Conservation (phyloP, 2,888 invertebrate genomes). For the Anthoptus insignis region DNA sequence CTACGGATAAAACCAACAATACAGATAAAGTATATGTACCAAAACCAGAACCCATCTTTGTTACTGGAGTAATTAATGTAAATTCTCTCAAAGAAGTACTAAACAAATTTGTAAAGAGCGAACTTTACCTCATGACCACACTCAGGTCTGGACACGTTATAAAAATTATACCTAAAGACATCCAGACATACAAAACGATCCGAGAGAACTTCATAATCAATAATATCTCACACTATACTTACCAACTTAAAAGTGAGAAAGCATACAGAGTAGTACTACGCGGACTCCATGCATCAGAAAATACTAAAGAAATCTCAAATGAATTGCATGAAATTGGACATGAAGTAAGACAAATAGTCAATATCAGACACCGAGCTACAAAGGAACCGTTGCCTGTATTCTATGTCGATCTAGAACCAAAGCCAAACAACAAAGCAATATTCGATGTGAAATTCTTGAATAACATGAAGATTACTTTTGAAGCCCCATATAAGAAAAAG, state of each 20-base stretch:
- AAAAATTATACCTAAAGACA: constrained; percentile 35
- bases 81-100: constrained; percentile 20
- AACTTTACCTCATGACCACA: constrained; percentile 32
- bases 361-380: constrained; percentile 34
- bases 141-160: constrained; percentile 39
- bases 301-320: constrained; percentile 29
- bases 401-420: constrained; percentile 48
- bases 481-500: constrained; percentile 48
- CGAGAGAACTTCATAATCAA: constrained; percentile 32
- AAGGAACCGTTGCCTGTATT: constrained; percentile 48
- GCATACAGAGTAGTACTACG: constrained; percentile 42
- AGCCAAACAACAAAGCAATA: constrained; percentile 45
- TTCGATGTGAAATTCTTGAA: constrained; percentile 39
- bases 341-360: constrained; percentile 37
- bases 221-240: constrained; percentile 37
- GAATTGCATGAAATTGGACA: constrained; percentile 36
- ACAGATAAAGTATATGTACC: no score
- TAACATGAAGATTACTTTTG: constrained; percentile 37
- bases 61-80: constrained; percentile 31
- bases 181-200: constrained; percentile 35
- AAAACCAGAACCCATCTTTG: constrained; percentile 41
- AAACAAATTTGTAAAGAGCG: background rate
- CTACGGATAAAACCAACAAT: no score
- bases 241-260: constrained; percentile 43
- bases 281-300: constrained; percentile 36